Evolutionary conservation across 1,140 invertebrate genomes (phyloP).

Genomic region (Conopomorpha cramerella): DNA sequence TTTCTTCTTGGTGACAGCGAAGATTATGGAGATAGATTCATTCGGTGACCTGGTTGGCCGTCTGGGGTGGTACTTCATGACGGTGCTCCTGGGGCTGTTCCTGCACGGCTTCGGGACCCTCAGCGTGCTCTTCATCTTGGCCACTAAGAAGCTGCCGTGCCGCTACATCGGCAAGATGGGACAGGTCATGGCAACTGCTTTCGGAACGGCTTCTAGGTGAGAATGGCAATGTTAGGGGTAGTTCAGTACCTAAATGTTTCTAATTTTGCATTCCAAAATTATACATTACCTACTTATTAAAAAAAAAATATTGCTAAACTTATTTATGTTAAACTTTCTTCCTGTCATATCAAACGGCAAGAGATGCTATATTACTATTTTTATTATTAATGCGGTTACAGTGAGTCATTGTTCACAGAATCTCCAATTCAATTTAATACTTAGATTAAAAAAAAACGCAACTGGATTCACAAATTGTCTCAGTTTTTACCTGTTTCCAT

Average conservation of each 20-base stretch:
- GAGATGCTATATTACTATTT: too few species aligned
- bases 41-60: conserved; percentile 81
- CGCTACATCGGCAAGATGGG: conserved; percentile 81
- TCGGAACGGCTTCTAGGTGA: conserved; percentile 91
- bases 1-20: conserved; percentile 86
- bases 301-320: background rate
- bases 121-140: conserved; percentile 80
- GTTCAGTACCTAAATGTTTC: background rate
- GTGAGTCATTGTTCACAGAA: too few species aligned
- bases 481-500: too few species aligned
- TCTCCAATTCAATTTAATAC: too few species aligned
- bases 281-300: background rate
- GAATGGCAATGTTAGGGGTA: background rate
- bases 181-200: conserved; percentile 88
- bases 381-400: too few species aligned
- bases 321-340: too few species aligned
- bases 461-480: too few species aligned
- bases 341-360: too few species aligned
- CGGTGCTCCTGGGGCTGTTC: conserved; percentile 85
- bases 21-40: conserved; percentile 87
- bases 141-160: conserved; percentile 80
- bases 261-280: background rate
- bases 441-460: too few species aligned
- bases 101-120: conserved; percentile 90
- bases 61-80: conserved; percentile 89